Conservation (phyloP, 2,888 invertebrate genomes). For the Stenolophus ochropezus region DNA sequence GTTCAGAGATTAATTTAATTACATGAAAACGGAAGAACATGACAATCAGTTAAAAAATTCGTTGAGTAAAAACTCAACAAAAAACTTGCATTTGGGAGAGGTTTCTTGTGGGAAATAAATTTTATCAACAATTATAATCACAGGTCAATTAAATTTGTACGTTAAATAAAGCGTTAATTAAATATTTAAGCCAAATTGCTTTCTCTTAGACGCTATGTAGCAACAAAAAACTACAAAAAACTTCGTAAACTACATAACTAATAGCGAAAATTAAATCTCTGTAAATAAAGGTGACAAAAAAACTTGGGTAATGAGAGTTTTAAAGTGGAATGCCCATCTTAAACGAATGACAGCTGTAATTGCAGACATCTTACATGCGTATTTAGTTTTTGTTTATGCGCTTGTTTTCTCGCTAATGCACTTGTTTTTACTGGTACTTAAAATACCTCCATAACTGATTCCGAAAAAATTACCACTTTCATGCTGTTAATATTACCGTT, state of each 20-base stretch:
- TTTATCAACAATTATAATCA: constrained; percentile 28
- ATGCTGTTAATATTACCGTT: too few relatives aligned
- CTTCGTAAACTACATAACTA: constrained; percentile 19
- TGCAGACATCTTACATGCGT: constrained; percentile 32
- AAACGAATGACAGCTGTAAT: constrained; percentile 17
- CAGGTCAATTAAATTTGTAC: constrained; percentile 25
- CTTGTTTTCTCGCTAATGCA: not conserved
- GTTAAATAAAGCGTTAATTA: constrained; percentile 35
- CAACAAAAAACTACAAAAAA: constrained; percentile 18
- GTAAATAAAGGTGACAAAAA: constrained; percentile 32
- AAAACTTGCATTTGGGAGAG: constrained; percentile 15
- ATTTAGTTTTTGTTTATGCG: constrained; percentile 29
- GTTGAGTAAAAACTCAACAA: constrained; percentile 13
- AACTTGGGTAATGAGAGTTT: constrained; percentile 23
- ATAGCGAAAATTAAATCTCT: constrained; percentile 34
- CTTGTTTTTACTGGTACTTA: not conserved
- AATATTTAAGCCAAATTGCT: constrained; percentile 32
- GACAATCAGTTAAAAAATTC: constrained; percentile 25
- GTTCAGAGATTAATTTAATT: constrained; percentile 11
- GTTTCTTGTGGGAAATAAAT: not conserved
- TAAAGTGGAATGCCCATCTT: constrained; percentile 15
- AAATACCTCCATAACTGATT: too few relatives aligned
- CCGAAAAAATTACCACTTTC: not conserved
- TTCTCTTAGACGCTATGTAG: not conserved
- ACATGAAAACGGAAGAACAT: constrained; percentile 25